phyloP scores from a whole-genome alignment of 2,797 vertebrate genomes.

The Aeoliscus strigatus region DNA sequence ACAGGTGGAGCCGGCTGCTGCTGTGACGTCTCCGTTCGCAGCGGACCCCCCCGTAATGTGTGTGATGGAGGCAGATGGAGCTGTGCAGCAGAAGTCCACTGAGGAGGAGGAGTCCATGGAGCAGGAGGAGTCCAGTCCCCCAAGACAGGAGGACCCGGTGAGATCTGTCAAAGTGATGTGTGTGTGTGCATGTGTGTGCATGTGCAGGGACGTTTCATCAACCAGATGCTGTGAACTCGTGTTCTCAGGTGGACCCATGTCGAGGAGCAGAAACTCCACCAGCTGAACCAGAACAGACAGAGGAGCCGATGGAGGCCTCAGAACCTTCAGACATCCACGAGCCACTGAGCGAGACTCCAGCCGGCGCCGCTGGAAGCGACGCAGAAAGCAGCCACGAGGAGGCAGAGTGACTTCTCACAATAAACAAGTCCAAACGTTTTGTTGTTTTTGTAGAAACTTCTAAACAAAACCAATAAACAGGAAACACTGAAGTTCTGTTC shows the following conservation, averaged over 20 bases:
- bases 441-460: slow-evolving; percentile 42
- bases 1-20: slow-evolving; percentile 36
- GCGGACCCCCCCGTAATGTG: slow-evolving; percentile 5
- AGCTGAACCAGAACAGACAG: slow-evolving; percentile 32
- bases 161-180: no score
- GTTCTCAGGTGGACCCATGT: slow-evolving; percentile 39
- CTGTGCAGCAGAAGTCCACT: neutral
- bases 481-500: no score
- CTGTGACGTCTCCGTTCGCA: neutral
- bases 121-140: slow-evolving; percentile 36
- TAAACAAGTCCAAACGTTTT: slow-evolving; percentile 1
- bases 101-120: slow-evolving; percentile 63
- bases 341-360: slow-evolving; percentile 23
- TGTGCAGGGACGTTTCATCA: no score
- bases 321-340: slow-evolving; percentile 34
- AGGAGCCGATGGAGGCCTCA: slow-evolving; percentile 55
- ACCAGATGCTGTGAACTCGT: neutral
- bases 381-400: slow-evolving; percentile 31
- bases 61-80: slow-evolving; percentile 4
- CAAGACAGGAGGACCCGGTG: slow-evolving; percentile 21
- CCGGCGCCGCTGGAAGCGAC: slow-evolving; percentile 2
- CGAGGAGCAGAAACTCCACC: slow-evolving; percentile 18
- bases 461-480: no score
- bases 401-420: slow-evolving; percentile 33
- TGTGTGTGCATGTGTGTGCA: no score